These are phyloP conservation scores for Tanaodytes sp. DNA, from an alignment of 2,888 invertebrate species.

Conservation along the genomic window DNA sequence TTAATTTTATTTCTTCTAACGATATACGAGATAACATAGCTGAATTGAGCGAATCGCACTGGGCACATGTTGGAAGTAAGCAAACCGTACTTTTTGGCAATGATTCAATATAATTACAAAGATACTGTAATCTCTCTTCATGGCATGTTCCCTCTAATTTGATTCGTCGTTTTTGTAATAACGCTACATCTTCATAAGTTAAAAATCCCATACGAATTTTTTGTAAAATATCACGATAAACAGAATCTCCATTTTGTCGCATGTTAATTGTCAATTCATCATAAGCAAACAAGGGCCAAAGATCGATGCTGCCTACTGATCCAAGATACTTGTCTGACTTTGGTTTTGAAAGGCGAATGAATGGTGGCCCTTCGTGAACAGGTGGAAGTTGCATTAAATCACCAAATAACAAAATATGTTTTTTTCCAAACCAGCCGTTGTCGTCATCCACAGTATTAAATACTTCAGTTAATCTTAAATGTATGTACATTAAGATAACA, in stretches of 20 bases:
- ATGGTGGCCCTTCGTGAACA: constrained; percentile 53
- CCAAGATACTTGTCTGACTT: neutral
- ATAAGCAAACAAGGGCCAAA: constrained; percentile 61
- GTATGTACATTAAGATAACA: constrained; percentile 58
- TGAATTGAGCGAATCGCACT: constrained; percentile 36
- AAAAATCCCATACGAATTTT: neutral
- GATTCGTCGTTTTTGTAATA: neutral
- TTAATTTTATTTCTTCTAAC: no score
- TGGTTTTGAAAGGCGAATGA: neutral
- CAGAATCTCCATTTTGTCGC: constrained; percentile 54
- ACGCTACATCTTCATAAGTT: neutral
- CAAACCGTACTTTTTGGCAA: constrained; percentile 57
- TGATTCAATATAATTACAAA: constrained; percentile 18
- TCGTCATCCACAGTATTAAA: constrained; percentile 58
- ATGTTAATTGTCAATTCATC: constrained; percentile 61
- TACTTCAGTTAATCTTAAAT: constrained; percentile 59
- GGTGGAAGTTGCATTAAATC: constrained; percentile 64
- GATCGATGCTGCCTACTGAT: constrained; percentile 52
- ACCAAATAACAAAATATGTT: constrained; percentile 60
- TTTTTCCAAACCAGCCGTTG: constrained; percentile 63
- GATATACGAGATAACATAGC: no score
- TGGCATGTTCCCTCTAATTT: neutral
- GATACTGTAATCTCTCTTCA: neutral
- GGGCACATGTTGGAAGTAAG: constrained; percentile 59
- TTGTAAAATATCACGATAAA: neutral